phyloP scores from a whole-genome alignment of 2,113 vertebrate genomes.

The Spheniscus mendiculus region DNA sequence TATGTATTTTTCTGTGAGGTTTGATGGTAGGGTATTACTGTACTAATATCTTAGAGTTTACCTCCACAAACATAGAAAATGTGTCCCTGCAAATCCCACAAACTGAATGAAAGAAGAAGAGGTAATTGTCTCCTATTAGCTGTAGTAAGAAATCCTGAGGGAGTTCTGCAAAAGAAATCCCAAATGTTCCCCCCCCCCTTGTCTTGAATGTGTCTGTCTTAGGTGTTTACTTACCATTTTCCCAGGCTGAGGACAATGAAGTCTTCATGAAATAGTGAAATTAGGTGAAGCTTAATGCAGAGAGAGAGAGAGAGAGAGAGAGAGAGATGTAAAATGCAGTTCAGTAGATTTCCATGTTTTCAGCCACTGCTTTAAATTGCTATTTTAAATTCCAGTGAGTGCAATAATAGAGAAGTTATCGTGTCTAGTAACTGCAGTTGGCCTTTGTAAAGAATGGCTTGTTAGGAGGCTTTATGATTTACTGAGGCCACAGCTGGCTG shows the following conservation, averaged over 20 bases:
- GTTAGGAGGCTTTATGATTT: constrained; percentile 79
- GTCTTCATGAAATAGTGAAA: background rate
- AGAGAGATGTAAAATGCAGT: background rate
- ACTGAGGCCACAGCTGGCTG: constrained; percentile 79
- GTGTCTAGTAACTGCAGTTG: constrained; percentile 71
- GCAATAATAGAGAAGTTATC: constrained; percentile 72
- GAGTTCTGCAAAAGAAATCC: background rate
- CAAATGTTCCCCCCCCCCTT: background rate
- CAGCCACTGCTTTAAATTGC: constrained; percentile 60
- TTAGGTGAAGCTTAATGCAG: constrained; percentile 1
- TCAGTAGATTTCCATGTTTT: constrained; percentile 40
- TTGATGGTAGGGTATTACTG: background rate
- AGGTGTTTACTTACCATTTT: constrained; percentile 15
- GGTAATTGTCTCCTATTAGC: background rate
- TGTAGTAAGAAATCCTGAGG: background rate
- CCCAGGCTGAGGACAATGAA: background rate
- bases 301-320: background rate
- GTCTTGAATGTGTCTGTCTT: background rate
- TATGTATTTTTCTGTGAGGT: background rate
- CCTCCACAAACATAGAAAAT: background rate
- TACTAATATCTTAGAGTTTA: background rate
- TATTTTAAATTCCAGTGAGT: constrained; percentile 74
- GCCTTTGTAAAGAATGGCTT: constrained; percentile 74
- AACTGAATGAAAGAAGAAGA: background rate
- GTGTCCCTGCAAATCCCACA: background rate